These are phyloP conservation scores for Chlorops oryzae DNA, from an alignment of 1,140 invertebrate species.

Conservation along the genomic window DNA sequence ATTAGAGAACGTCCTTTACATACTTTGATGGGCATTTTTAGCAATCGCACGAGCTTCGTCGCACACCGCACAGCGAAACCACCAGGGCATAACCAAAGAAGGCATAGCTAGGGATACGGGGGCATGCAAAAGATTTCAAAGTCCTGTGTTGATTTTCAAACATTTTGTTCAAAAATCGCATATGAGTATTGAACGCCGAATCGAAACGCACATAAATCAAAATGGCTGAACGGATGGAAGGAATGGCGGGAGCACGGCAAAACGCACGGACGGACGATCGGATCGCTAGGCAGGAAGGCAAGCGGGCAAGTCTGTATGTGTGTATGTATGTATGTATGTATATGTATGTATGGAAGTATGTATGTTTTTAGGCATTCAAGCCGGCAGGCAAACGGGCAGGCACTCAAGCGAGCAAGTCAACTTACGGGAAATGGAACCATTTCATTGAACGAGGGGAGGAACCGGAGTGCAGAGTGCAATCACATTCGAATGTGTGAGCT, in stretches of 20 bases:
- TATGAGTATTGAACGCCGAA: constrained; percentile 48
- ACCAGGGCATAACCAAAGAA: constrained; percentile 5
- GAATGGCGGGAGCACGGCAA: constrained; percentile 17
- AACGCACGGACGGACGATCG: background rate
- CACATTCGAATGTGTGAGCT: constrained; percentile 24
- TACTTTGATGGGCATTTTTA: constrained; percentile 28
- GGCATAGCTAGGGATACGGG: constrained; percentile 17
- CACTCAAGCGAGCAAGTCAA: constrained; percentile 18
- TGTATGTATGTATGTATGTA: background rate
- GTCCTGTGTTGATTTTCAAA: constrained; percentile 46
- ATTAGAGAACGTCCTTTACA: constrained; percentile 43
- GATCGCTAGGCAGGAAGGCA: constrained; percentile 7
- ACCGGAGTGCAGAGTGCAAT: background rate
- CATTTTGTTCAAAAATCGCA: constrained; percentile 32
- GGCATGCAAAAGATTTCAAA: constrained; percentile 42
- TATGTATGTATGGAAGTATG: background rate
- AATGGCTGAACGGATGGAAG: constrained; percentile 45
- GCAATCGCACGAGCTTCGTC: constrained; percentile 7
- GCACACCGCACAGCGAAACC: constrained; percentile 14
- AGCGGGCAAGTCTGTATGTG: background rate
- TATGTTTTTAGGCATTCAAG: background rate
- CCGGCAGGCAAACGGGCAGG: constrained; percentile 4
- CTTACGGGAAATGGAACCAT: constrained; percentile 38
- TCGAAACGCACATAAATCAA: constrained; percentile 48
- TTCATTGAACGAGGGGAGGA: no score